A percentile compares a stretch with the other conserved stretches of the same genome.
Conservation (phyloP, 1,140 invertebrate species). For the Chymomyza costata region DNA sequence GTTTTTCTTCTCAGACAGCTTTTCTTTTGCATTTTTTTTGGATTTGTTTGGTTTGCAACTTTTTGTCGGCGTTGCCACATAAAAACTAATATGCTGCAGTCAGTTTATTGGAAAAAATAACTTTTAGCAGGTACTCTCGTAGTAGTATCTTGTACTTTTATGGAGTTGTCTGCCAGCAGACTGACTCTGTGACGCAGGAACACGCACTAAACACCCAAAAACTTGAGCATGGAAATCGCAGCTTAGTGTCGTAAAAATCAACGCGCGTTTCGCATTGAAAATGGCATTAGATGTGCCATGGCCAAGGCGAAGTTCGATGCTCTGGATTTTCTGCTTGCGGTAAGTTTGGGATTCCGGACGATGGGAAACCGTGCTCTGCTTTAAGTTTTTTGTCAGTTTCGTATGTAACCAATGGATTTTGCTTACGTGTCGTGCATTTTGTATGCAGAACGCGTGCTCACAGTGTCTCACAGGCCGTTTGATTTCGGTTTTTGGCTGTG, state of each 20-base stretch:
- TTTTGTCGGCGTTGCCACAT: constrained; percentile 38
- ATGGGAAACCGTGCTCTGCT: constrained; percentile 24
- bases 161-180: constrained; percentile 36
- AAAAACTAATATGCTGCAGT: constrained; percentile 68
- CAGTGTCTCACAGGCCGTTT: background rate
- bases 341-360: constrained; percentile 46
- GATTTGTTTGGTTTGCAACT: constrained; percentile 19
- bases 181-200: background rate
- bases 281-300: constrained; percentile 53
- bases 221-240: constrained; percentile 44
- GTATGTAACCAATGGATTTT: constrained; percentile 35
- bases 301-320: constrained; percentile 33
- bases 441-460: constrained; percentile 40
- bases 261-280: constrained; percentile 45
- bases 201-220: background rate
- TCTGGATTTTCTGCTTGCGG: constrained; percentile 47
- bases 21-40: constrained; percentile 28
- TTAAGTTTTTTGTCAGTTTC: constrained; percentile 7
- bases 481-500: constrained; percentile 12
- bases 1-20: constrained; percentile 20
- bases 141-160: constrained; percentile 68
- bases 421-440: constrained; percentile 50
- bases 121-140: constrained; percentile 44
- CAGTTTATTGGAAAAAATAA: constrained; percentile 65
- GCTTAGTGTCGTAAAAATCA: constrained; percentile 63